phyloP scores from a whole-genome alignment of 2,113 vertebrate genomes.

The Mirounga angustirostris region DNA sequence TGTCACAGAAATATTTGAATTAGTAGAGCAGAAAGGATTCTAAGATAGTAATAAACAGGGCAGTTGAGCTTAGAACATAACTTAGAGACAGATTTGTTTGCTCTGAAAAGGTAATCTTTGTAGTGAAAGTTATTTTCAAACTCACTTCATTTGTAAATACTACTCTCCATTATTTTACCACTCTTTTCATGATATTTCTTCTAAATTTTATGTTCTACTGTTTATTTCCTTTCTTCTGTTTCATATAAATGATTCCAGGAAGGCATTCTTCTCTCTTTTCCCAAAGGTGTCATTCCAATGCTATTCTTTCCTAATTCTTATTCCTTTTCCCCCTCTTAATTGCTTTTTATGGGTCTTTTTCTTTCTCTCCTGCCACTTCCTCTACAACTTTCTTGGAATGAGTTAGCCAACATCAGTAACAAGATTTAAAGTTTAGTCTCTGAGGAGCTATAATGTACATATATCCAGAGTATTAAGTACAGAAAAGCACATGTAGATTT shows the following conservation, averaged over 20 bases:
- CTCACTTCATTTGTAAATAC: neutral
- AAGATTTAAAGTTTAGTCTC: slow-evolving; percentile 44
- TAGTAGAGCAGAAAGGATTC: neutral
- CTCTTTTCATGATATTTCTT: neutral
- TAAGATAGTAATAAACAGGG: neutral
- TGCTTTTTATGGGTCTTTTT: slow-evolving; percentile 46
- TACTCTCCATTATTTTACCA: neutral
- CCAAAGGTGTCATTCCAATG: neutral
- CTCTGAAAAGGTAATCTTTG: neutral
- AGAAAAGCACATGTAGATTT: neutral
- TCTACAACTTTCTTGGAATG: slow-evolving; percentile 17
- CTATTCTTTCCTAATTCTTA: slow-evolving; percentile 7
- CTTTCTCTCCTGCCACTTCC: slow-evolving; percentile 15
- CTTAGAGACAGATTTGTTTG: neutral
- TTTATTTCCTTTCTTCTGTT: slow-evolving; percentile 32
- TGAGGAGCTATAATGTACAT: neutral
- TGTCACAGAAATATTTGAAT: neutral
- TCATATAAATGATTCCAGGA: neutral
- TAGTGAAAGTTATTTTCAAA: neutral
- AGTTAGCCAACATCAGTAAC: neutral
- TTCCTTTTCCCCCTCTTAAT: neutral
- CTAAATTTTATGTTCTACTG: neutral
- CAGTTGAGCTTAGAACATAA: neutral
- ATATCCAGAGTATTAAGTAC: slow-evolving; percentile 9
- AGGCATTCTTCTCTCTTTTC: neutral